Base-by-base conservation (phyloP, 2,113 vertebrate genomes). In the Microtus montanus region DNA sequence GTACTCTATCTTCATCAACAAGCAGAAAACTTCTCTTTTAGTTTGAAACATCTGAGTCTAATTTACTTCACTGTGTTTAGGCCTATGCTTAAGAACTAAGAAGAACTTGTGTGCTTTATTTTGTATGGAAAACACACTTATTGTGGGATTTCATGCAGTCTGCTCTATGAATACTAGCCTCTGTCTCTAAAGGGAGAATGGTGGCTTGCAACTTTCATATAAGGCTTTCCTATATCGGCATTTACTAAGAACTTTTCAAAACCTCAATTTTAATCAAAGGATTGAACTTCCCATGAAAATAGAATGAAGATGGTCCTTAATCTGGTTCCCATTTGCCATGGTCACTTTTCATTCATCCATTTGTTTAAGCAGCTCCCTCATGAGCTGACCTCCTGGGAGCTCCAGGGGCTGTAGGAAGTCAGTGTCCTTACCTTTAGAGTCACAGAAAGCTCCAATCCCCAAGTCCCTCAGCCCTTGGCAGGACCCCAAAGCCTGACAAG, bases 1-100 rank as follows among this genome's bases (percentile, higher is more conserved):
- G 68, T 15, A 89, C 22, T 74, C 26, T 61, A 64, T 78, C 88
- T 70, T n/a, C 35, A 78, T 73, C 77, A 92, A 49, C 44, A 88
- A 92, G 47, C 86, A 86, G 68, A 94, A 17, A 92, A 49, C 26
- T 58, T 85, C 15, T 61, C 38, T 74, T 92, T 35, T n/a, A 70
- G 52, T 64, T 95, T 49, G 58, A 91, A 96, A 87, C 73, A 77
- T 83, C 52, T 92, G 68, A 93, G 54, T 87, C 58, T 86, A 82
- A 83, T 54, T 94, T 89, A 95, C 47, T 90, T 91, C 75, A 66
- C 44, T 63, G 7, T 86, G 7, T 86, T 77, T 68, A 89, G 75
- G n/a, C n/a, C 94, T 94, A 71, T 30, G 13, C 44, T 89, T 89
- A 58, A 93, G 73, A 85, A 89, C 71, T 84, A 66, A 35, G 66